Conservation (phyloP, 1,140 invertebrate species). For the Tetranychus urticae region DNA sequence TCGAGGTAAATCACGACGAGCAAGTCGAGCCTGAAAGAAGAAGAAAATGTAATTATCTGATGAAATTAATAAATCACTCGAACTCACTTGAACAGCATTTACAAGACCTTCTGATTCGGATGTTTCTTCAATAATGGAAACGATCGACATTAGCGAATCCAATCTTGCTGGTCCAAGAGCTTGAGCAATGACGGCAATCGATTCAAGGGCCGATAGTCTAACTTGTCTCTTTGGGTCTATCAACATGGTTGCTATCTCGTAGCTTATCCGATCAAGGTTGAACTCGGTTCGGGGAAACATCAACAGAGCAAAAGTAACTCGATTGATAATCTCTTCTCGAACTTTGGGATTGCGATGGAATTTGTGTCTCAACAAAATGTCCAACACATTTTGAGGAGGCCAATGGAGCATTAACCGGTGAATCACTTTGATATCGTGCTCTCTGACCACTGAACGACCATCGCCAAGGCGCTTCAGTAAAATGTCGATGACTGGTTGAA, state of each 20-base stretch:
- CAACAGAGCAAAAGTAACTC: slow-evolving; percentile 44
- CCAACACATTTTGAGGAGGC: slow-evolving; percentile 32
- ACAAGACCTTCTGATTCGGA: slow-evolving; percentile 14
- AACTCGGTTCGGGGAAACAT: slow-evolving; percentile 57
- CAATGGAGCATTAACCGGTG: slow-evolving; percentile 38
- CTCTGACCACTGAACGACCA: slow-evolving; percentile 25
- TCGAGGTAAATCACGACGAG: slow-evolving; percentile 22
- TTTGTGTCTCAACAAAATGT: slow-evolving; percentile 34
- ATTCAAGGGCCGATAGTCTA: slow-evolving; percentile 51
- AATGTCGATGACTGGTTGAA: slow-evolving; percentile 16
- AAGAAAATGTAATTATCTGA: slow-evolving; percentile 14
- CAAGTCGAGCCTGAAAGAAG: slow-evolving; percentile 31
- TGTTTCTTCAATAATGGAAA: slow-evolving; percentile 20
- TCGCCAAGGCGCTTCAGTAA: slow-evolving; percentile 31
- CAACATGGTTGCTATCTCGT: slow-evolving; percentile 29
- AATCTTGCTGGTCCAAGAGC: slow-evolving; percentile 30
- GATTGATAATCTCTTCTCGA: slow-evolving; percentile 47
- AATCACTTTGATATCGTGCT: slow-evolving; percentile 27
- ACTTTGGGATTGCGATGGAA: slow-evolving; percentile 39
- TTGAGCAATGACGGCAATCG: slow-evolving; percentile 47
- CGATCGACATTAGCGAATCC: slow-evolving; percentile 17
- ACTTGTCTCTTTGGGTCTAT: slow-evolving; percentile 43
- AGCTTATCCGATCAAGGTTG: slow-evolving; percentile 34
- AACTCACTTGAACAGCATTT: not conserved
- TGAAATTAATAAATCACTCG: not conserved